Evolutionary conservation across 2,888 invertebrate genomes (phyloP), one percentile per base, ranked within the genome.

Genomic region (Helicoverpa assulta): DNA sequence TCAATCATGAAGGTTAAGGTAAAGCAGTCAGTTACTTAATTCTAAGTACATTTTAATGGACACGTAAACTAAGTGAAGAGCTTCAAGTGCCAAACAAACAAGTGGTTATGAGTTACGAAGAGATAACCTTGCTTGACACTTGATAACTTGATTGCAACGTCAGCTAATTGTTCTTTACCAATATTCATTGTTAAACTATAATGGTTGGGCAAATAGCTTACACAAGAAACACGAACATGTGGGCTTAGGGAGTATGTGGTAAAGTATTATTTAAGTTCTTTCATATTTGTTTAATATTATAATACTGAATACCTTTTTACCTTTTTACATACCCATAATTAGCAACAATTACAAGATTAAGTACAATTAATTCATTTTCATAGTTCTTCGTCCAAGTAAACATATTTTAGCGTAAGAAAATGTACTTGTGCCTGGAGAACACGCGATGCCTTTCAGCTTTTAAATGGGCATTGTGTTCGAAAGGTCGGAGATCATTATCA

Each of bases 181-280:
- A 78, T 80, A 76, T 76, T 80, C 66, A 69, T 58, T 63, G 74
- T 76, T 74, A 73, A 74, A 71, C 73, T 81, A 69, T 83, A 83
- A 84, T 86, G 82, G 84, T 73, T 81, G 58, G 70, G 66, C 76
- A 84, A 82, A 84, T 76, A 80, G 60, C 52, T 85, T 80, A 73
- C 78, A 78, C 79, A 85, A 85, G 64, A 60, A 75, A 61, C 47
- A 61, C 21, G 14, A 56, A 40, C 51, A 50, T 59, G 60, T 47
- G 51, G 14, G 6, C 57, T 29, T 19, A 66, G 73, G 61, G 67
- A 55, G 14, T 19, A 19, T 67, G 47, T 59, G 54, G 37, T 29
- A 62, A 73, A 29, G 53, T 14, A 0, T 43, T 56, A 50, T 71
- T 21, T 62, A 33, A 47, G 5, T 52, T n/a, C n/a, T 55, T 33